Percentiles rank a stretch among this genome's conserved stretches.
These are phyloP conservation scores for Chlorospingus semifuscus DNA, from an alignment of 2,797 vertebrate species.

Conservation along the genomic window DNA sequence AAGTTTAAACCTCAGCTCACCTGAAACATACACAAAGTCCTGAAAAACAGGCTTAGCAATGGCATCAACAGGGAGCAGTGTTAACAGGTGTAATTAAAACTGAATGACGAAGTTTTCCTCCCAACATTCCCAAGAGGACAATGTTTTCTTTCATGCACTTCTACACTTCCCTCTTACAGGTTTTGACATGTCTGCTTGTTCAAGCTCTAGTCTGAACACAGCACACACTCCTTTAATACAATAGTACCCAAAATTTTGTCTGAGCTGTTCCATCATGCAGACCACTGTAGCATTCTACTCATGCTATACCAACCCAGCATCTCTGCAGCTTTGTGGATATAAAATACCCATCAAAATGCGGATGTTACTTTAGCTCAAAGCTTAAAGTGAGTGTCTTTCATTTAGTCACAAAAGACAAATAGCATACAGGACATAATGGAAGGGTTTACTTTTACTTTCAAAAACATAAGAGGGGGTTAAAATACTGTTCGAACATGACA, in stretches of 20 bases:
- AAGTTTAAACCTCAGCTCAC: not conserved
- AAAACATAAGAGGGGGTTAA: not conserved
- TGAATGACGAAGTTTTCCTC: not conserved
- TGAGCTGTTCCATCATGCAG: not conserved
- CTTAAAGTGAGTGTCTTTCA: not conserved
- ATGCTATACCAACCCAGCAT: not conserved
- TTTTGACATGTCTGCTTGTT: not conserved
- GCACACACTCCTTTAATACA: not conserved
- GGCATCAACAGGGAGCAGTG: not conserved
- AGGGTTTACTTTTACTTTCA: not conserved
- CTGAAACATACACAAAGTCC: not conserved
- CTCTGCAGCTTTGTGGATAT: not conserved
- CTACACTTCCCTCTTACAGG: not conserved
- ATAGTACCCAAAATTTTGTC: not conserved
- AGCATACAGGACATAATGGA: not conserved
- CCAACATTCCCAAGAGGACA: not conserved
- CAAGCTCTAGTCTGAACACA: not conserved
- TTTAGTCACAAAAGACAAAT: not conserved
- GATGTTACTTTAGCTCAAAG: not conserved
- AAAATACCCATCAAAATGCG: not conserved
- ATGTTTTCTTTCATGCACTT: constrained; percentile 23
- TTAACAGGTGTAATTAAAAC: constrained; percentile 47
- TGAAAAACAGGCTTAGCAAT: constrained; percentile 39
- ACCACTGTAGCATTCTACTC: not conserved
- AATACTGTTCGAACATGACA: not conserved